Evolutionary conservation across 2,113 vertebrate species (phyloP), one percentile per base, ranked within the genome.

Genomic region (Saguinus imperator): DNA sequence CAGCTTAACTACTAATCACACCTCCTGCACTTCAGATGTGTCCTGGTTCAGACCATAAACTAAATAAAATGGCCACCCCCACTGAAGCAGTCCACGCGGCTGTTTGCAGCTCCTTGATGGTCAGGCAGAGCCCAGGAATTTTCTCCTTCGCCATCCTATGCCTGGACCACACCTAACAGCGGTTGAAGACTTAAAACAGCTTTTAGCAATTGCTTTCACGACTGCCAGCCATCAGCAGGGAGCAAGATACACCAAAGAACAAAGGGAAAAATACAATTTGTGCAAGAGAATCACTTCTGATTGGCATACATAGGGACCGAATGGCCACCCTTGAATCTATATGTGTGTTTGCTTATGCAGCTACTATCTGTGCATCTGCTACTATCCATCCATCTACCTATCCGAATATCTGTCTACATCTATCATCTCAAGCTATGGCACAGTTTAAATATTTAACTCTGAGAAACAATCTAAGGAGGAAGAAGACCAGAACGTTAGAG

Each of bases 301-400:
- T 18, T 5, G 48, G 58, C n/a, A 3, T 2, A 7, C 12, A 0
- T 1, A 70, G 80, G n/a, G 32, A 21, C 58, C 2, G 4, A 9
- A 8, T 2, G 18, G 10, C 57, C 35, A 10, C n/a, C 61, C 9
- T 8, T 5, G 4, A 6, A 13, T 48, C 16, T 27, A 3, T 6
- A 7, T 3, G 27, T 1, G 3, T 23, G 70, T 55, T 13, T 76
- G 25, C 23, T 7, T 48, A 25, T 57, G n/a, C 29, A 27, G 10
- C 66, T 27, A 2, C 12, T 21, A 6, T 79, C 29, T 50, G 8
- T 76, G 40, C 29, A 23, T 82, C 64, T 87, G 61, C 61, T 43
- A 0, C 58, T 45, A 20, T 13, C 29, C 16, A 2, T 17, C 7
- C 52, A 8, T 35, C 25, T 85, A 5, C 64, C 66, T 45, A 23